These are phyloP conservation scores for Frankliniella fusca DNA, from an alignment of 2,888 invertebrate species.

Conservation along the genomic window DNA sequence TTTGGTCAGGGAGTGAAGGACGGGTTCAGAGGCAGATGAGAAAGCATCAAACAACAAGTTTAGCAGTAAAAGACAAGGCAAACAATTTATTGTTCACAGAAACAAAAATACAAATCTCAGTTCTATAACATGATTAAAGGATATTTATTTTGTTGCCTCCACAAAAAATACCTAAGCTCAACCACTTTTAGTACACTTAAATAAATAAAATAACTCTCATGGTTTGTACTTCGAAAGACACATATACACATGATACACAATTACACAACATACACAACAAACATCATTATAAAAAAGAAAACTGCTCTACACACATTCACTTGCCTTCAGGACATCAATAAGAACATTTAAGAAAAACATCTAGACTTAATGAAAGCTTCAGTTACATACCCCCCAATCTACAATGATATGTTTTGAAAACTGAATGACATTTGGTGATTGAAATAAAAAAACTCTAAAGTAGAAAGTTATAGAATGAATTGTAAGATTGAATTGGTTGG, in stretches of 20 bases:
- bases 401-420: slow-evolving; percentile 25
- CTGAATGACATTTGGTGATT: slow-evolving; percentile 26
- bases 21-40: neutral
- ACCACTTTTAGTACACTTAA: slow-evolving; percentile 15
- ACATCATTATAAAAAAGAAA: slow-evolving; percentile 16
- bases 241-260: slow-evolving; percentile 7
- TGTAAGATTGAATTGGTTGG: neutral
- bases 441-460: neutral
- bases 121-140: slow-evolving; percentile 15
- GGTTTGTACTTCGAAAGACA: slow-evolving; percentile 18
- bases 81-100: slow-evolving; percentile 17
- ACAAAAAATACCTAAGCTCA: slow-evolving; percentile 24
- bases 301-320: slow-evolving; percentile 11
- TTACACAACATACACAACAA: neutral
- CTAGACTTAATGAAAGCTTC: slow-evolving; percentile 22
- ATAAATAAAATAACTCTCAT: slow-evolving; percentile 21
- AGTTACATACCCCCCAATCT: slow-evolving; percentile 24
- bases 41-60: neutral
- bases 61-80: slow-evolving; percentile 18
- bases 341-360: slow-evolving; percentile 14
- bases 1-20: no score
- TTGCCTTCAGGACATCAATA: neutral
- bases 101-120: slow-evolving; percentile 24
- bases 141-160: slow-evolving; percentile 14
- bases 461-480: neutral